Evolutionary conservation across 2,113 vertebrate species (phyloP).

Genomic region (Uropsilus gracilis): DNA sequence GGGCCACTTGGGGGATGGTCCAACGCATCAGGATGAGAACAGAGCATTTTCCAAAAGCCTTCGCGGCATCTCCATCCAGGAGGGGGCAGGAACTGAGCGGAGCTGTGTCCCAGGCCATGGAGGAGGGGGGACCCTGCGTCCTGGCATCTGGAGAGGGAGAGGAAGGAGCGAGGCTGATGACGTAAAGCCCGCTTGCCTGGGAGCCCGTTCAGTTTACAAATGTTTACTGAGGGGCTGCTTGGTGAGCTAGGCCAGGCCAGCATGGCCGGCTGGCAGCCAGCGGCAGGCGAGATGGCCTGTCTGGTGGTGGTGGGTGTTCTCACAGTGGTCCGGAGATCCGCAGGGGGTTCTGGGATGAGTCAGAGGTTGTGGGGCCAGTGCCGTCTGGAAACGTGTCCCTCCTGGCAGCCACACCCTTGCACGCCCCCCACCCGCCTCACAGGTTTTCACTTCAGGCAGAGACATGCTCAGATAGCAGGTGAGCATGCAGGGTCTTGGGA

Average conservation of each 20-base stretch:
- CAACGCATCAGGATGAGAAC: background rate
- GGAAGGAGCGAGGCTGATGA: background rate
- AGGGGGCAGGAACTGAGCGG: background rate
- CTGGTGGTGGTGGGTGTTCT: background rate
- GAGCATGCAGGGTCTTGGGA: background rate
- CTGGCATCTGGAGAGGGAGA: background rate
- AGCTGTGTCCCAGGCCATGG: background rate
- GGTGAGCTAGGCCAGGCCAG: background rate
- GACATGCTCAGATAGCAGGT: background rate
- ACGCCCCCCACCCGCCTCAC: background rate
- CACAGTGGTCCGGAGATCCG: background rate
- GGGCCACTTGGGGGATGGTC: background rate
- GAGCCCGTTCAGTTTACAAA: background rate
- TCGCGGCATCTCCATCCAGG: background rate
- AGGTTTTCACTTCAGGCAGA: background rate
- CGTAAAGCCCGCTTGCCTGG: background rate
- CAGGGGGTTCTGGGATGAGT: background rate
- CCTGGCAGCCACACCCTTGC: background rate
- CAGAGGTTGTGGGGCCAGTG: background rate
- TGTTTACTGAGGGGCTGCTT: background rate
- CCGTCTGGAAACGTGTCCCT: background rate
- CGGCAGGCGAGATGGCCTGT: fast-evolving
- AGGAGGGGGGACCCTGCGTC: background rate
- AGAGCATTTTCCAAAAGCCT: background rate
- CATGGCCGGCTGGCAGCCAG: fast-evolving